Evolutionary conservation across 2,113 vertebrate species (phyloP), one percentile per base, ranked within the genome.

Genomic region (Phalacrocorax aristotelis): DNA sequence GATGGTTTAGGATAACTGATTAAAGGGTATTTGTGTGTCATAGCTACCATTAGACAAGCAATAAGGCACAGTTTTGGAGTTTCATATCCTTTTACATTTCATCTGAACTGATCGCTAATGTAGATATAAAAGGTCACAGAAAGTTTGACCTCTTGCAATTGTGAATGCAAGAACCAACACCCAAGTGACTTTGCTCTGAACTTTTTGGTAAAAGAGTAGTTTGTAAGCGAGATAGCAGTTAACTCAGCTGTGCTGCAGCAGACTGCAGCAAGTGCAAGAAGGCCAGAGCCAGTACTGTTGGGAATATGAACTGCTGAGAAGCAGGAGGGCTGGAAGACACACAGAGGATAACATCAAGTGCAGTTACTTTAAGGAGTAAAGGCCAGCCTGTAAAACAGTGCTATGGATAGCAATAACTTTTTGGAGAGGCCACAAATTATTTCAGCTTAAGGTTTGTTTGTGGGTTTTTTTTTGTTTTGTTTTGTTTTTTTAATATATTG

Each of bases 1-100:
- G 94, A 90, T 82, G 82, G 38, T 69, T 97, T 79, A 86, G 93
- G 86, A 83, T 65, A 95, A 83, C 52, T 97, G 92, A 95, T 97
- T 95, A 95, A 95, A 88, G 93, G 82, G 14, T 62, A 36, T 74
- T 96, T 96, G 49, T 58, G 21, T 89, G 57, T 71, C 0, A 0
- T 38, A 74, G 20, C 81, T 94, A 22, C 58, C 32, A 26, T 81
- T 92, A 95, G 58, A 93, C 7, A 46, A 88, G 42, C 46, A 91
- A 55, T 61, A 83, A 57, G 22, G 51, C 49, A 25, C 29, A 75
- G 21, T 51, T 94, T 93, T 77, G 36, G 69, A 92, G 44, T 54
- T 55, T 61, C 11, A 2, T 7, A 22, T 75, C 40, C 79, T 83
- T 82, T 51, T 75, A 11, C 27, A 8, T 92, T 90, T 92, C 40